phyloP scores from a whole-genome alignment of 2,797 vertebrate species.

The Zalophus californianus region DNA sequence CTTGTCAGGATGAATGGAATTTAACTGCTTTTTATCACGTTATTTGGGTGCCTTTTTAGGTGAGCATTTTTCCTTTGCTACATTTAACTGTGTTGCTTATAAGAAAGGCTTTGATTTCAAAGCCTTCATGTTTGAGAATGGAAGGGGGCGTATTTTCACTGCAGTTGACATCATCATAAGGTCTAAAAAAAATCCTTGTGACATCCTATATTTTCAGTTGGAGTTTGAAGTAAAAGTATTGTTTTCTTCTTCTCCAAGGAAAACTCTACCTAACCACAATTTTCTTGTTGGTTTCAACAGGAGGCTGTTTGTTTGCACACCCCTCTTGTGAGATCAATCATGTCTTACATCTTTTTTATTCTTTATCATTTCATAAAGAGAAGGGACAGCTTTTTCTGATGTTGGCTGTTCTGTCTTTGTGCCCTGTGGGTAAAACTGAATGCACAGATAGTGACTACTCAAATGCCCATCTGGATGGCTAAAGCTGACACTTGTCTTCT shows the following conservation, averaged over 20 bases:
- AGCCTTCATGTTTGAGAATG: constrained; percentile 60
- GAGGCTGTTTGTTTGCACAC: constrained; percentile 53
- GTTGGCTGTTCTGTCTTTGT: constrained; percentile 46
- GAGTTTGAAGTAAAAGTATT: constrained; percentile 47
- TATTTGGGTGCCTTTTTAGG: constrained; percentile 41
- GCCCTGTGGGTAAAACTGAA: constrained; percentile 44
- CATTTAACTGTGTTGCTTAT: constrained; percentile 49
- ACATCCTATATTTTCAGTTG: constrained; percentile 64
- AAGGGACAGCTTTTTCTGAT: constrained; percentile 17
- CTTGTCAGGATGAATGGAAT: constrained; percentile 27
- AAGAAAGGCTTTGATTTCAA: constrained; percentile 55
- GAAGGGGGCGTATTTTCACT: constrained; percentile 51
- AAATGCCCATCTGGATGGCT: not conserved
- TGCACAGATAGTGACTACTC: not conserved
- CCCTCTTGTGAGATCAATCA: constrained; percentile 57
- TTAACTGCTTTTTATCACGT: constrained; percentile 8
- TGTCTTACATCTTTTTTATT: constrained; percentile 47
- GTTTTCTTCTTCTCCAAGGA: constrained; percentile 61
- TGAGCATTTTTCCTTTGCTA: constrained; percentile 29
- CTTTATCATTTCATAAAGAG: constrained; percentile 61
- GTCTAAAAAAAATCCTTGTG: constrained; percentile 58
- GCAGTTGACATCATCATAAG: constrained; percentile 63
- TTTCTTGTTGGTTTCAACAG: constrained; percentile 59
- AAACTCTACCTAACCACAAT: constrained; percentile 35
- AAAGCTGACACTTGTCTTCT: constrained; percentile 14